Percentiles rank a stretch among this genome's conserved stretches.
phyloP scores from a whole-genome alignment of 2,797 vertebrate genomes.

The Poecilia velifera region DNA sequence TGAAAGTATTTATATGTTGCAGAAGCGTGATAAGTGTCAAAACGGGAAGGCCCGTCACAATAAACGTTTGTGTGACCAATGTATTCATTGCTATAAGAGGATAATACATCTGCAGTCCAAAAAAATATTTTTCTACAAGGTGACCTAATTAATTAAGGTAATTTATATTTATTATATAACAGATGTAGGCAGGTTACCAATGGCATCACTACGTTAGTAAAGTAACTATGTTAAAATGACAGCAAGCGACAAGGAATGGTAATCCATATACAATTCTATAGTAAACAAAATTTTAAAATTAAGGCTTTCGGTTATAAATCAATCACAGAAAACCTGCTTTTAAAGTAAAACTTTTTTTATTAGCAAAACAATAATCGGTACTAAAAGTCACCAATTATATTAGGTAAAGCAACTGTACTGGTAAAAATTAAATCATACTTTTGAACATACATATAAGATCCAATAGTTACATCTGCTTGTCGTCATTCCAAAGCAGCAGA shows the following conservation, averaged over 20 bases:
- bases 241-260: not conserved
- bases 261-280: not conserved
- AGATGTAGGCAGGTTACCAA: not conserved
- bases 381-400: not conserved
- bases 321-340: too few relatives aligned
- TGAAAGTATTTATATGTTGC: not conserved
- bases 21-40: conserved; percentile 12
- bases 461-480: not conserved
- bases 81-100: not conserved
- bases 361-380: too few relatives aligned
- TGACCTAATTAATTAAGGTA: not conserved
- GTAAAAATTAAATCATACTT: not conserved
- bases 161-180: not conserved
- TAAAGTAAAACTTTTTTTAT: too few relatives aligned
- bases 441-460: not conserved
- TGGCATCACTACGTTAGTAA: not conserved
- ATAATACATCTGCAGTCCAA: not conserved
- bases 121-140: not conserved
- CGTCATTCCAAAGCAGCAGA: not conserved
- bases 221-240: not conserved
- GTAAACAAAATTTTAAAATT: too few relatives aligned
- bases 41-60: not conserved
- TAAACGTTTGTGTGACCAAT: not conserved
- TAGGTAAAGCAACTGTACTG: not conserved
- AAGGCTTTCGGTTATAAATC: too few relatives aligned